phyloP scores from a whole-genome alignment of 1,140 invertebrate genomes.

The Drosophila fuyamai region DNA sequence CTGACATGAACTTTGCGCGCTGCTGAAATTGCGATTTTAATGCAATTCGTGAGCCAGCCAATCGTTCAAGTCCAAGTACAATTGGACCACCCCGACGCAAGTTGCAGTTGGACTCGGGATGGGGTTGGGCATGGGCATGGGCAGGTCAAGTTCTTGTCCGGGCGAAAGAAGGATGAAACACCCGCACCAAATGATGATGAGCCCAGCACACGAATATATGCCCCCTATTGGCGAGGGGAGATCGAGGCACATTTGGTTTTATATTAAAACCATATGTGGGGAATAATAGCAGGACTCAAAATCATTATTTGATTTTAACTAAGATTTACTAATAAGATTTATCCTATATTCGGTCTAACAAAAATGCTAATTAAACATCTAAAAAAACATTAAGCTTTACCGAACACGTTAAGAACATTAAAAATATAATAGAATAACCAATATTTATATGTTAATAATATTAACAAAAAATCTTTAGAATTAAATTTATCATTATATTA shows the following conservation, averaged over 20 bases:
- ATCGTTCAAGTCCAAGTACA: constrained; percentile 82
- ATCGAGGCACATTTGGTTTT: background rate
- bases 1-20: constrained; percentile 83
- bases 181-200: constrained; percentile 57
- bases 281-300: too few species aligned
- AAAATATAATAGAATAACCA: too few species aligned
- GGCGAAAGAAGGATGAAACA: constrained; percentile 20
- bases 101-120: constrained; percentile 24
- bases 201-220: constrained; percentile 36
- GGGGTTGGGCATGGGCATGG: constrained; percentile 27
- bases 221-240: constrained; percentile 25
- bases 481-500: too few species aligned
- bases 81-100: constrained; percentile 73
- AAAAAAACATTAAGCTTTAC: too few species aligned
- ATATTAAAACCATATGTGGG: too few species aligned
- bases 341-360: too few species aligned
- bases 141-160: constrained; percentile 28
- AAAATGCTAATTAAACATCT: too few species aligned
- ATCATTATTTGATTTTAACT: too few species aligned
- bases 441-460: too few species aligned
- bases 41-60: constrained; percentile 83
- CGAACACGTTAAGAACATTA: too few species aligned
- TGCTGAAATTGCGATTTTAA: constrained; percentile 84
- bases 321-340: too few species aligned
- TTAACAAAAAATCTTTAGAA: too few species aligned